phyloP scores from a whole-genome alignment of 2,888 invertebrate genomes.

The Microplitis deprimator region DNA sequence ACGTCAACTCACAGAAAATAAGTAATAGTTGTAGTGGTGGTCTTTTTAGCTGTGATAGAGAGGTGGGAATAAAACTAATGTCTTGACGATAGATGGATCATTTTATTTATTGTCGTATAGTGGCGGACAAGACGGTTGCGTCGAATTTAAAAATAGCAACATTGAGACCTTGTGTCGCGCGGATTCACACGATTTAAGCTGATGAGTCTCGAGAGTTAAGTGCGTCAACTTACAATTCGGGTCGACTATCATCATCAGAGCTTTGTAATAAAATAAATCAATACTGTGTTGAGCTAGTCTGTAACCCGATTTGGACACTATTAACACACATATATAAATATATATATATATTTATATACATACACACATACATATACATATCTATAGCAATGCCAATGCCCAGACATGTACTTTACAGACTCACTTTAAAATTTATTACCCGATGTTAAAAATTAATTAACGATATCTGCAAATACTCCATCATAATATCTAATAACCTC shows the following conservation, averaged over 20 bases:
- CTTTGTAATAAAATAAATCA: slow-evolving; percentile 21
- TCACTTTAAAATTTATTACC: neutral
- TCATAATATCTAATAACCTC: neutral
- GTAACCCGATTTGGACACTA: neutral
- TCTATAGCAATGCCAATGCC: neutral
- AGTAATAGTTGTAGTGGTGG: too few species aligned
- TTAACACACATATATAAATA: neutral
- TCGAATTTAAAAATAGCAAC: slow-evolving; percentile 39
- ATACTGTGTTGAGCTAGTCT: slow-evolving; percentile 11
- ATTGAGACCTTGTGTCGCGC: slow-evolving; percentile 35
- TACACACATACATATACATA: neutral
- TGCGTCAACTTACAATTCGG: slow-evolving; percentile 9
- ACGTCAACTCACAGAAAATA: neutral
- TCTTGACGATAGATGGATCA: slow-evolving; percentile 14
- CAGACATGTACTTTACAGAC: neutral
- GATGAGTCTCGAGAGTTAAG: slow-evolving; percentile 19
- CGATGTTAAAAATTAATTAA: neutral
- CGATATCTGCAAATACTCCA: neutral
- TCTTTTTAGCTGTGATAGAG: neutral
- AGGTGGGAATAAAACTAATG: neutral
- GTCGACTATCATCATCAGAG: neutral
- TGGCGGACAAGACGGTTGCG: slow-evolving; percentile 17
- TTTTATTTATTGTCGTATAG: slow-evolving; percentile 12
- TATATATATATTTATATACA: neutral
- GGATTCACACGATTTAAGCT: slow-evolving; percentile 37